phyloP scores from a whole-genome alignment of 2,888 invertebrate species.

The Melieria crassipennis region DNA sequence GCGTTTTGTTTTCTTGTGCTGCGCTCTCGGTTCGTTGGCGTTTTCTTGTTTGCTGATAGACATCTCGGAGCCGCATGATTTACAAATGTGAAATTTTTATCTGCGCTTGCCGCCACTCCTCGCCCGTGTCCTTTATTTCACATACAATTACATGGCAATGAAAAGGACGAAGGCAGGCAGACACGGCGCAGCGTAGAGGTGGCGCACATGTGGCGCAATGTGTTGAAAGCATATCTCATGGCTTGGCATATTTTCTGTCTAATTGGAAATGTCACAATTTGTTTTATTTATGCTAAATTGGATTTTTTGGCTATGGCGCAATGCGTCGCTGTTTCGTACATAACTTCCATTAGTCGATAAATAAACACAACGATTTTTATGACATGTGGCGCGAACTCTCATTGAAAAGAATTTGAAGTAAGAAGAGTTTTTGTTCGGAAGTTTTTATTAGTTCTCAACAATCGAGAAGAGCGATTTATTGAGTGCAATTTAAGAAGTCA shows the following conservation, averaged over 20 bases:
- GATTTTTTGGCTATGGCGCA: constrained; percentile 4
- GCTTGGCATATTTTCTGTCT: constrained; percentile 21
- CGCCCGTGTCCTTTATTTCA: background rate
- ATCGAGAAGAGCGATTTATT: too few relatives aligned
- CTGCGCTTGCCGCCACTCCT: background rate
- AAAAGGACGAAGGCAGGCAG: constrained; percentile 1
- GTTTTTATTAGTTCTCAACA: too few relatives aligned
- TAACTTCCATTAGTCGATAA: too few relatives aligned
- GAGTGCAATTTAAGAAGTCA: too few relatives aligned
- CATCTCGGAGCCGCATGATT: constrained; percentile 42
- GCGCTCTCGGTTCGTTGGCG: background rate
- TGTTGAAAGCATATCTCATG: constrained; percentile 14
- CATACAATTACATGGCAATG: constrained; percentile 12
- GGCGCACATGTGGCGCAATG: background rate
- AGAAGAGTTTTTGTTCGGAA: too few relatives aligned
- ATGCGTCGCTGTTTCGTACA: too few relatives aligned
- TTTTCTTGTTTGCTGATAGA: constrained; percentile 34
- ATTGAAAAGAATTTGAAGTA: too few relatives aligned
- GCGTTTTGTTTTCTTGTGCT: too few relatives aligned
- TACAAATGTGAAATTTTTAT: constrained; percentile 31
- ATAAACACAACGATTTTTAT: too few relatives aligned
- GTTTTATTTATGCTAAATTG: constrained; percentile 35
- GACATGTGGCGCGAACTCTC: too few relatives aligned
- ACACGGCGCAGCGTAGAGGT: constrained; percentile 7
- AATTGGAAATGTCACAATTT: constrained; percentile 41